Evolutionary conservation across 2,113 vertebrate genomes (phyloP).

Genomic region (Syrmaticus mikado): DNA sequence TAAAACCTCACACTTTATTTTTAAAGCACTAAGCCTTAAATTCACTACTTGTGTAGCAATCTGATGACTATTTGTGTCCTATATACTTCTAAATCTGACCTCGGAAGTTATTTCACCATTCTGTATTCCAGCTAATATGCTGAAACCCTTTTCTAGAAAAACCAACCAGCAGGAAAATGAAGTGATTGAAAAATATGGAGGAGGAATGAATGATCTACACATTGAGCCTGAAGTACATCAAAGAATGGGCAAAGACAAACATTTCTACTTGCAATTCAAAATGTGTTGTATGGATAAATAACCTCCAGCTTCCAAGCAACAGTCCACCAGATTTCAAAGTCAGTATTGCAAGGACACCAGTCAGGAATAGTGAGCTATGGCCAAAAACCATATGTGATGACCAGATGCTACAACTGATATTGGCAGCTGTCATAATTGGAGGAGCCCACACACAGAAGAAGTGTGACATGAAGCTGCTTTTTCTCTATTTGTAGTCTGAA

Average conservation of each 20-base stretch:
- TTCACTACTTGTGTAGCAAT: background rate
- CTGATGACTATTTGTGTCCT: background rate
- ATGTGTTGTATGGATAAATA: background rate
- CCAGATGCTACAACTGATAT: constrained; percentile 9
- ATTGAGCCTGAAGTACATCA: fast-evolving
- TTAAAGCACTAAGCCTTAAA: background rate
- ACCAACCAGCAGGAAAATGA: background rate
- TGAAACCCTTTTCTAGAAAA: background rate
- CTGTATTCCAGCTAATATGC: background rate
- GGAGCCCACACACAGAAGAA: background rate
- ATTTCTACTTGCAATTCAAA: background rate
- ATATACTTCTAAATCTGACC: background rate
- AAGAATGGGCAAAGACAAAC: background rate
- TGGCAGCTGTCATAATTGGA: background rate
- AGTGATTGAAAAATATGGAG: background rate
- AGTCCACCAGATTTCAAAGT: background rate
- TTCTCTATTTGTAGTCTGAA: background rate
- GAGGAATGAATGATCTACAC: background rate
- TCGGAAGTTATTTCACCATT: background rate
- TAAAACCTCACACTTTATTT: background rate
- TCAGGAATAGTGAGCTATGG: background rate
- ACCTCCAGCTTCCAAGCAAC: background rate
- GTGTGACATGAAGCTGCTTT: background rate
- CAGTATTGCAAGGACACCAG: background rate
- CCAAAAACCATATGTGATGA: background rate